Conservation (phyloP, 2,888 invertebrate species). For the Papilio demoleus region DNA sequence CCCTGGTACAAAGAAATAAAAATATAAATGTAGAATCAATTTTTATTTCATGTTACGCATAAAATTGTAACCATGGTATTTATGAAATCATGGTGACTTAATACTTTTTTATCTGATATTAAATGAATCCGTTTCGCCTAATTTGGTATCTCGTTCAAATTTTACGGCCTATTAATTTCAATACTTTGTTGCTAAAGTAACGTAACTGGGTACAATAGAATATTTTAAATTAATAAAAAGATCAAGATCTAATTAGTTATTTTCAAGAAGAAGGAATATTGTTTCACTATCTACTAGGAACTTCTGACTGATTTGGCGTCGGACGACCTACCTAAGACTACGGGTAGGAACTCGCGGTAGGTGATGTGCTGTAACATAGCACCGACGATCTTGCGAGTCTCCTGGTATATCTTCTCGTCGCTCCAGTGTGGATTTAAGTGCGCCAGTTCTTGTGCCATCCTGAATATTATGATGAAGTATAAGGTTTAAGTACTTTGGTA, state of each 20-base stretch:
- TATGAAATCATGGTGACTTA: constrained; percentile 2
- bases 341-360: constrained; percentile 91
- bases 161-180: neutral
- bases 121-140: constrained; percentile 5
- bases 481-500: neutral
- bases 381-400: constrained; percentile 91
- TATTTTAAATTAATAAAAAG: neutral
- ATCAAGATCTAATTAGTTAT: neutral
- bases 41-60: neutral
- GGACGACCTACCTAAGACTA: constrained; percentile 85
- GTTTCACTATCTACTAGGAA: no score
- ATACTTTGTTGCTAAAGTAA: neutral
- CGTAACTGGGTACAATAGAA: neutral
- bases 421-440: constrained; percentile 93
- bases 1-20: constrained; percentile 66
- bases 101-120: constrained; percentile 23
- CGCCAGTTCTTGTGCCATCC: constrained; percentile 88
- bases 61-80: neutral
- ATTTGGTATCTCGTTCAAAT: neutral
- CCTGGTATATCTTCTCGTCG: constrained; percentile 94
- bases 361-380: constrained; percentile 93
- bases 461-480: constrained; percentile 56
- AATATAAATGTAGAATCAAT: neutral
- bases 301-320: no score
- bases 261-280: no score